Percentiles rank a stretch among this genome's conserved stretches.
phyloP scores from a whole-genome alignment of 2,797 vertebrate genomes.

The Catharus ustulatus region DNA sequence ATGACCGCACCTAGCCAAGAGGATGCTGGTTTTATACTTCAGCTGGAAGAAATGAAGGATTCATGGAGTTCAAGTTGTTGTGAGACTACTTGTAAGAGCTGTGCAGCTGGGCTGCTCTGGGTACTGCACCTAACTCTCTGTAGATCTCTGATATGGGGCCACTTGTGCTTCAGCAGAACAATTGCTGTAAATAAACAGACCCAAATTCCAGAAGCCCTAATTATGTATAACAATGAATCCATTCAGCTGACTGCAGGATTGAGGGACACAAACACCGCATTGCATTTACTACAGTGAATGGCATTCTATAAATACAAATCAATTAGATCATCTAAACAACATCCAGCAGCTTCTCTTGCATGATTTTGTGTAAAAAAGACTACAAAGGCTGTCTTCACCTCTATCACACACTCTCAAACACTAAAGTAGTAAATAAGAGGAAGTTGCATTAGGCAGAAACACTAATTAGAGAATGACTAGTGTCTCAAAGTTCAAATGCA shows the following conservation, averaged over 20 bases:
- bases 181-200: conserved; percentile 30
- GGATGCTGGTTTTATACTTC: not conserved
- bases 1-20: not conserved
- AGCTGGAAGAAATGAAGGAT: not conserved
- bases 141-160: not conserved
- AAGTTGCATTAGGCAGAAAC: conserved; percentile 5
- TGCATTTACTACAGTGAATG: conserved; percentile 36
- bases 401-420: not conserved
- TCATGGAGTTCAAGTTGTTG: not conserved
- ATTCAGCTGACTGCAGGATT: conserved; percentile 17
- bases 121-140: not conserved
- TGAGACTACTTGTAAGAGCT: not conserved
- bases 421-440: conserved; percentile 15
- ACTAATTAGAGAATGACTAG: not conserved
- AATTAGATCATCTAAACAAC: conserved; percentile 45
- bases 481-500: not conserved
- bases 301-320: conserved; percentile 34
- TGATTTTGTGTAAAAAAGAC: conserved; percentile 9
- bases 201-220: conserved; percentile 54
- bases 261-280: conserved; percentile 5
- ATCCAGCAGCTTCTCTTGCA: conserved; percentile 43
- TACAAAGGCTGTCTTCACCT: conserved; percentile 25
- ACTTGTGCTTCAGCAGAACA: not conserved
- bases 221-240: conserved; percentile 28
- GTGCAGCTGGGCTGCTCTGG: not conserved